phyloP scores from a whole-genome alignment of 2,797 vertebrate genomes.

The Helicolenus hilgendorfi region DNA sequence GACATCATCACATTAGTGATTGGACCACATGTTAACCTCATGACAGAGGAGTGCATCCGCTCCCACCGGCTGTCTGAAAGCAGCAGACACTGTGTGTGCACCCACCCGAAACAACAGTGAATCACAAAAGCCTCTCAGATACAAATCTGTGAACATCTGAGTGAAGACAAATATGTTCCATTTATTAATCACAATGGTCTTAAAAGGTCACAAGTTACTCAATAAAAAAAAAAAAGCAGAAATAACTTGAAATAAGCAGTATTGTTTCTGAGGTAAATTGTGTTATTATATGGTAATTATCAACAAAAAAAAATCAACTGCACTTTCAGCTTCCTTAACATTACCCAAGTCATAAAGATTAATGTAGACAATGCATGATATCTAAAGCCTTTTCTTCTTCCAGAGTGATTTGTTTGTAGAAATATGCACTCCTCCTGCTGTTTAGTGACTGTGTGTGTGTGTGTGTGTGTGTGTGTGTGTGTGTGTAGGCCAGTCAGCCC shows the following conservation, averaged over 20 bases:
- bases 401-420: constrained; percentile 48
- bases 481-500: constrained; percentile 51
- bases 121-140: constrained; percentile 50
- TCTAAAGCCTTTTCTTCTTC: constrained; percentile 17
- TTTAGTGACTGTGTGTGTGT: constrained; percentile 40
- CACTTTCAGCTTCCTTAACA: constrained; percentile 9
- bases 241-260: background rate
- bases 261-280: background rate
- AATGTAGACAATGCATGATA: background rate
- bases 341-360: background rate
- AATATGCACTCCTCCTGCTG: constrained; percentile 31
- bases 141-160: constrained; percentile 44
- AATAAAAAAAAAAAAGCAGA: background rate
- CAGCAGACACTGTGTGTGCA: constrained; percentile 39
- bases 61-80: constrained; percentile 63
- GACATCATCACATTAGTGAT: constrained; percentile 70
- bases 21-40: constrained; percentile 84
- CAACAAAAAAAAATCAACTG: background rate
- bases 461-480: constrained; percentile 50
- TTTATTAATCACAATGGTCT: constrained; percentile 6
- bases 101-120: constrained; percentile 69
- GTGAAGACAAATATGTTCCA: constrained; percentile 75
- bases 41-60: constrained; percentile 73
- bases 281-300: background rate
- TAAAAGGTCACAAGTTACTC: constrained; percentile 21